These are phyloP conservation scores for Ephialtes manifestator DNA, from an alignment of 2,888 invertebrate species.

Conservation along the genomic window DNA sequence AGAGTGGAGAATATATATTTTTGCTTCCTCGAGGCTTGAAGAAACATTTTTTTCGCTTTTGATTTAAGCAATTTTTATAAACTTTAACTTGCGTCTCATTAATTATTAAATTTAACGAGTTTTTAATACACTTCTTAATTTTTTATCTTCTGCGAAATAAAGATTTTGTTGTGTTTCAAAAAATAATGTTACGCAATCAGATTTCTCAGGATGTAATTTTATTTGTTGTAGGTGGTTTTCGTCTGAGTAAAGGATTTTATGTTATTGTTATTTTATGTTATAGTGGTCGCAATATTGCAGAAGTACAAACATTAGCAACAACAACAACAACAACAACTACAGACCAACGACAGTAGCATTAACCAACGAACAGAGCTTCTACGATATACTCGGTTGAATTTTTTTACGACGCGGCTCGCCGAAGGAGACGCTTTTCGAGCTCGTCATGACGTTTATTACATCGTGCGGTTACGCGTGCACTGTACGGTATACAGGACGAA, in stretches of 20 bases:
- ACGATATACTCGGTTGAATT: constrained; percentile 46
- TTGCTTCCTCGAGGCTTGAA: no score
- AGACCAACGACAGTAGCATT: background rate
- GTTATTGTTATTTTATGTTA: background rate
- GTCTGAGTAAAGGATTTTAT: constrained; percentile 20
- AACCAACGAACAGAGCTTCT: constrained; percentile 2
- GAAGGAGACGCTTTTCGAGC: constrained; percentile 49
- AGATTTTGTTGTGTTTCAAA: background rate
- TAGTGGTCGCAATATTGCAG: constrained; percentile 6
- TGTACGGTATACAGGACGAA: constrained; percentile 28
- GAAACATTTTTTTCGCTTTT: no score
- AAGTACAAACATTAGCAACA: background rate
- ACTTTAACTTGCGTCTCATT: no score
- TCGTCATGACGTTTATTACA: constrained; percentile 62
- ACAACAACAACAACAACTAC: constrained; percentile 12
- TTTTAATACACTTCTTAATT: no score
- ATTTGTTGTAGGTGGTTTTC: background rate
- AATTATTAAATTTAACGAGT: no score
- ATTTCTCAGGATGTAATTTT: background rate
- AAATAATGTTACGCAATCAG: background rate
- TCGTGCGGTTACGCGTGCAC: constrained; percentile 37
- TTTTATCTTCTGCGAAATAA: no score
- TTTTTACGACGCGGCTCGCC: constrained; percentile 53
- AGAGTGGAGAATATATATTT: no score
- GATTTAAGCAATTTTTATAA: no score